These are phyloP conservation scores for Drosophila mauritiana DNA, from an alignment of 1,140 invertebrate species.

Conservation along the genomic window DNA sequence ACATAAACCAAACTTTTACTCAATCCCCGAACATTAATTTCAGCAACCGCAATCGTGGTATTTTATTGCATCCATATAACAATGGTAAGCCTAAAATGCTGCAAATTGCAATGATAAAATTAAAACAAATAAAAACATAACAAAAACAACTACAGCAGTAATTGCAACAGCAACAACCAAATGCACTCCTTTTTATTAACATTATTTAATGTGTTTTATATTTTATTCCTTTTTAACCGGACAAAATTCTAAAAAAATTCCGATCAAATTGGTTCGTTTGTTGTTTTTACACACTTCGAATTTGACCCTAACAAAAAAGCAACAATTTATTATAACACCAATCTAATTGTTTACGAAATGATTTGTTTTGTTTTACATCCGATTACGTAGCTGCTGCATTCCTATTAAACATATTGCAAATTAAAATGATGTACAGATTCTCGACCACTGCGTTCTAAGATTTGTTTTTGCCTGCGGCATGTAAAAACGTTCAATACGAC, in stretches of 20 bases:
- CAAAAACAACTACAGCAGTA: constrained; percentile 43
- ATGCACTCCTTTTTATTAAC: constrained; percentile 57
- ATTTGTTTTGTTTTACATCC: constrained; percentile 37
- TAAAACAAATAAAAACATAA: constrained; percentile 48
- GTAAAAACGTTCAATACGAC: constrained; percentile 44
- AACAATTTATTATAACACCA: constrained; percentile 19
- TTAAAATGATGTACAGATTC: constrained; percentile 57
- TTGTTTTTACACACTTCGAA: constrained; percentile 33
- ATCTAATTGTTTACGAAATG: constrained; percentile 23
- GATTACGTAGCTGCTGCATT: constrained; percentile 60
- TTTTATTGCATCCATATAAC: constrained; percentile 86
- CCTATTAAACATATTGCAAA: constrained; percentile 24
- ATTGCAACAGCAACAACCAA: constrained; percentile 60
- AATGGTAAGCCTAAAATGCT: constrained; percentile 85
- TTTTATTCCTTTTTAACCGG: constrained; percentile 31
- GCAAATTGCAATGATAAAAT: constrained; percentile 70
- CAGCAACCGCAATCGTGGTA: constrained; percentile 85
- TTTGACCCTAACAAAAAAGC: constrained; percentile 32
- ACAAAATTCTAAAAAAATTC: constrained; percentile 37
- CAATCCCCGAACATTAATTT: constrained; percentile 80
- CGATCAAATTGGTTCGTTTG: constrained; percentile 32
- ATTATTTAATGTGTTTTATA: constrained; percentile 42
- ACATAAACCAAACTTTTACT: constrained; percentile 69
- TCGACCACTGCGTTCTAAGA: constrained; percentile 65
- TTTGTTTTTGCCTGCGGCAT: constrained; percentile 74